Conservation (phyloP, 2,113 vertebrate genomes). For the Engystomops pustulosus region DNA sequence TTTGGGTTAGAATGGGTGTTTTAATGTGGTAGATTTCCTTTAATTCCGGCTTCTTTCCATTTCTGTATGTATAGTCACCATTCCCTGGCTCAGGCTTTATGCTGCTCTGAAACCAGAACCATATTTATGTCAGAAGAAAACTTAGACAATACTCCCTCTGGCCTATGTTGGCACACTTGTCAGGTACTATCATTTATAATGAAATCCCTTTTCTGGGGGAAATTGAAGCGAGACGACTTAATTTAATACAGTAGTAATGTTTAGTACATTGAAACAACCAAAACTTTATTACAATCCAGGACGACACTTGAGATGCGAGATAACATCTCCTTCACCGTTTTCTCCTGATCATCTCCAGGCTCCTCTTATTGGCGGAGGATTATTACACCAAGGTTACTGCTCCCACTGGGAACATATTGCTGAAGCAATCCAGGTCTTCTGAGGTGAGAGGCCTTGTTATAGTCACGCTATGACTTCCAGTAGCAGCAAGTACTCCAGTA, state of each 20-base stretch:
- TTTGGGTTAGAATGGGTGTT: no score
- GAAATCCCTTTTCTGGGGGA: no score
- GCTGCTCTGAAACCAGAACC: no score
- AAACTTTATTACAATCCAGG: neutral
- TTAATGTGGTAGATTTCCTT: no score
- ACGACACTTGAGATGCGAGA: neutral
- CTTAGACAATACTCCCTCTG: no score
- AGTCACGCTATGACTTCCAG: neutral
- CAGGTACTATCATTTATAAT: no score
- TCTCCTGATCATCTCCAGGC: neutral
- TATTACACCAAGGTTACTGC: conserved; percentile 19
- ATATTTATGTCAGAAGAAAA: no score
- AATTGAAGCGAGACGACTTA: no score
- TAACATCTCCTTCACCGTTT: neutral
- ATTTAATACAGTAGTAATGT: neutral
- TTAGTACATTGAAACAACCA: neutral
- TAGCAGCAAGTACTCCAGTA: neutral
- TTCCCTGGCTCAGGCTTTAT: no score
- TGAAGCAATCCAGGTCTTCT: neutral
- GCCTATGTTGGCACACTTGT: neutral
- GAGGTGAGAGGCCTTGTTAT: neutral
- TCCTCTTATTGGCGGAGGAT: neutral
- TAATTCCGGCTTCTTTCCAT: no score
- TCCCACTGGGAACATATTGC: neutral
- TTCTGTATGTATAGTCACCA: no score